phyloP scores from a whole-genome alignment of 2,113 vertebrate genomes.

The Azemiops feae region DNA sequence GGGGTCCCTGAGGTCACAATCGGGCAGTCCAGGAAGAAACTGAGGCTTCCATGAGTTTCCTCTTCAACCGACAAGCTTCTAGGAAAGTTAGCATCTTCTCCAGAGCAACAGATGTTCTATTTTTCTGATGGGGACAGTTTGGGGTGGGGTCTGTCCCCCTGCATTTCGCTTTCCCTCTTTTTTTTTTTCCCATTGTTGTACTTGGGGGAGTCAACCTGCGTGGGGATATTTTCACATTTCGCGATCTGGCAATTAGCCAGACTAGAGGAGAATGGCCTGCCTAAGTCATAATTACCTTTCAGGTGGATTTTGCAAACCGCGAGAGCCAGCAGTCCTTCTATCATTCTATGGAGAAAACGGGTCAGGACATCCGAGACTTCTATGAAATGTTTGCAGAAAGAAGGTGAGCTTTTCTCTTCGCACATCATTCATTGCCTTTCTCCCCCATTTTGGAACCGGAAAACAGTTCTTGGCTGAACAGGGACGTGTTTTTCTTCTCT shows the following conservation, averaged over 20 bases:
- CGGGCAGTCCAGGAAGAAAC: neutral
- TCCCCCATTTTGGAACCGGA: no score
- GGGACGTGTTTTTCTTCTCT: neutral
- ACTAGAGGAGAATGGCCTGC: neutral
- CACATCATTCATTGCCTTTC: accelerated
- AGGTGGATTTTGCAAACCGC: conserved; percentile 99
- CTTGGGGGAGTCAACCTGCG: neutral
- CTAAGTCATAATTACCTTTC: conserved; percentile 3
- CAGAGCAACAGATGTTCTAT: neutral
- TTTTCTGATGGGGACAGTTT: neutral
- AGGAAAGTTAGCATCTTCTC: neutral
- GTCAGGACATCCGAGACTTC: conserved; percentile 96
- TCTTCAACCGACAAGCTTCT: neutral
- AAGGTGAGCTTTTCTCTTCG: conserved; percentile 71
- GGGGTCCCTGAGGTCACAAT: neutral
- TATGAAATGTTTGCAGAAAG: conserved; percentile 94
- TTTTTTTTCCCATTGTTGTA: neutral
- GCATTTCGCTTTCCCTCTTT: neutral
- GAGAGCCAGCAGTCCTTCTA: conserved; percentile 98
- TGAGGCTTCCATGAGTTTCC: neutral
- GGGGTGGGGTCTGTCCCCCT: neutral
- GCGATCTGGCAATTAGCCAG: neutral
- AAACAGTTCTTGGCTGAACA: neutral
- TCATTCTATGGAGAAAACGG: conserved; percentile 97
- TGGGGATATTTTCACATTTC: conserved; percentile 14